A percentile compares a stretch with the other conserved stretches of the same genome.
Evolutionary conservation across 35 echinoderm and acorn worm genomes (phyloP).

Genomic region (Eucidaris tribuloides): DNA sequence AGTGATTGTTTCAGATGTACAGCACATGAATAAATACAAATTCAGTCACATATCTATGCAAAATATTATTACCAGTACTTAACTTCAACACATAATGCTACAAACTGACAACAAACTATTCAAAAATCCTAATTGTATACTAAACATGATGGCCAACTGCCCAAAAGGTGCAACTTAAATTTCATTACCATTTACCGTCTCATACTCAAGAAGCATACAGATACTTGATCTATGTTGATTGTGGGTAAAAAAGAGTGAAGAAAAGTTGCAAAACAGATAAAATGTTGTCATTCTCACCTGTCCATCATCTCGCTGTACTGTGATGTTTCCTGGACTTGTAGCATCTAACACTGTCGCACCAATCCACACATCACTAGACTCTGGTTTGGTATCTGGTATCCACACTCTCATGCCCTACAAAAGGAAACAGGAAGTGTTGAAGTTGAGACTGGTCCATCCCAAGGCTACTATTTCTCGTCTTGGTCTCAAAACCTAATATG

Average conservation of each 20-base stretch:
- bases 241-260: not conserved
- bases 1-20: not conserved
- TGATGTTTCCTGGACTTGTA: not conserved
- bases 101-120: too few species aligned
- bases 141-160: too few species aligned
- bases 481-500: too few species aligned
- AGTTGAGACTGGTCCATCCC: too few species aligned
- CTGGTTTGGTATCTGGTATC: conserved; percentile 21
- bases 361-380: not conserved
- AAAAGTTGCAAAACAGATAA: not conserved
- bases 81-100: too few species aligned
- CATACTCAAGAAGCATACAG: not conserved
- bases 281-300: not conserved
- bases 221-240: not conserved
- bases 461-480: too few species aligned
- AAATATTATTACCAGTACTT: too few species aligned
- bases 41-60: too few species aligned
- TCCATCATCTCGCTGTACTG: too few species aligned
- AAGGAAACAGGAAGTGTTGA: not conserved
- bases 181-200: too few species aligned
- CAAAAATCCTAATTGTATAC: too few species aligned
- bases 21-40: not conserved
- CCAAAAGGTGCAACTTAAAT: too few species aligned
- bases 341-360: not conserved
- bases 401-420: conserved; percentile 37